Percentiles rank a stretch among this genome's conserved stretches.
phyloP scores from a whole-genome alignment of 2,888 invertebrate species.

The Sipha maydis region DNA sequence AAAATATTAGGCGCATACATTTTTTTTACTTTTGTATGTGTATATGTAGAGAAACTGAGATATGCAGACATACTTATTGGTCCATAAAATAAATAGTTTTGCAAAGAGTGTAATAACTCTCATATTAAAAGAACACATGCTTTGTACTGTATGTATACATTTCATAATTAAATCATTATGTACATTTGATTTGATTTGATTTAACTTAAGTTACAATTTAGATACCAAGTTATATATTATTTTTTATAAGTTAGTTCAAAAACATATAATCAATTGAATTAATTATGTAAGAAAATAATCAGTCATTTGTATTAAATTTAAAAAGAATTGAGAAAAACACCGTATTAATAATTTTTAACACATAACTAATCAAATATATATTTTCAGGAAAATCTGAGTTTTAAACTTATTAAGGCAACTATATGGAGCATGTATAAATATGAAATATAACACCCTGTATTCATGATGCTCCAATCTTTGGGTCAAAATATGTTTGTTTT shows the following conservation, averaged over 20 bases:
- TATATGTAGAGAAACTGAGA: slow-evolving; percentile 14
- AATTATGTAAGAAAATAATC: slow-evolving; percentile 31
- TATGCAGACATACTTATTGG: slow-evolving; percentile 46
- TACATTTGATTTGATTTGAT: slow-evolving; percentile 27
- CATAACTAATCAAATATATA: background rate
- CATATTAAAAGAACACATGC: slow-evolving; percentile 42
- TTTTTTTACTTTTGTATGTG: background rate
- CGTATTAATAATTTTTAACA: slow-evolving; percentile 25
- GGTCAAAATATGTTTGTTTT: background rate
- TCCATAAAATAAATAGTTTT: slow-evolving; percentile 42
- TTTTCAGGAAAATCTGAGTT: background rate
- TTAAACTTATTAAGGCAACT: background rate
- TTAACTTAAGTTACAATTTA: background rate
- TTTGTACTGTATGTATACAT: slow-evolving; percentile 42
- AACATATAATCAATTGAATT: background rate
- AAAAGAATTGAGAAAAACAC: background rate
- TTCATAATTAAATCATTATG: background rate
- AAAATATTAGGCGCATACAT: background rate
- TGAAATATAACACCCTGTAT: slow-evolving; percentile 52
- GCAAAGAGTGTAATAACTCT: background rate
- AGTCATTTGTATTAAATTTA: slow-evolving; percentile 27
- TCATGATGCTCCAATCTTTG: slow-evolving; percentile 10
- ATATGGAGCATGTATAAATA: slow-evolving; percentile 12
- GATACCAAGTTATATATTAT: background rate
- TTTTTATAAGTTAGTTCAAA: background rate